Conservation (phyloP, 2,113 vertebrate species). For the Porphyrio hochstetteri region DNA sequence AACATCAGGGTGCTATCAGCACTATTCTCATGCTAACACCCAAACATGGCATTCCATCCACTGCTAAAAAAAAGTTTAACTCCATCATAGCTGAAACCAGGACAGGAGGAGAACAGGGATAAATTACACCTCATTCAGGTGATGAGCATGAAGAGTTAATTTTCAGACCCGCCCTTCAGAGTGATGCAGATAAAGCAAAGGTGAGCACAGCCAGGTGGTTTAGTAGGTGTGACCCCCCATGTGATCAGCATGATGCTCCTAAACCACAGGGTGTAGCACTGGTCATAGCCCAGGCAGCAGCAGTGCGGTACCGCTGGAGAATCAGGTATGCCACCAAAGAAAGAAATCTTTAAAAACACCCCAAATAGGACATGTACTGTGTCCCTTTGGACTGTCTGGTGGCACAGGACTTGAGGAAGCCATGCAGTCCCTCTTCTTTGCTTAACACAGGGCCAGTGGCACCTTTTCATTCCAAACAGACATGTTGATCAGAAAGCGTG, state of each 20-base stretch:
- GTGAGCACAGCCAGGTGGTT: neutral
- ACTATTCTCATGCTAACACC: no score
- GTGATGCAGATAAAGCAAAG: neutral
- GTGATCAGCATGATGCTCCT: neutral
- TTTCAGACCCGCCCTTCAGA: neutral
- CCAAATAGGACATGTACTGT: neutral
- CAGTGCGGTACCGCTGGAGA: neutral
- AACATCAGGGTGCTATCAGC: no score
- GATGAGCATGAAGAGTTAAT: neutral
- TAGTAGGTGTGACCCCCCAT: neutral
- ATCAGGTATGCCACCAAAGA: neutral
- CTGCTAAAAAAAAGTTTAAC: no score
- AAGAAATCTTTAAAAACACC: neutral
- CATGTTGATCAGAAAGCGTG: no score
- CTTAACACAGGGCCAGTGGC: rapidly evolving
- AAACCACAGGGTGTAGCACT: neutral
- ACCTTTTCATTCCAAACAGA: neutral
- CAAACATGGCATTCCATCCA: no score
- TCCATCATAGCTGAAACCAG: no score
- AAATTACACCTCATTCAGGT: neutral
- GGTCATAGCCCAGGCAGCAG: neutral
- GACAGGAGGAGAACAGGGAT: neutral
- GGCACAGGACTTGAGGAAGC: neutral
- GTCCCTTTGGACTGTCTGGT: neutral
- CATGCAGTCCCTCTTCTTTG: neutral